phyloP scores from a whole-genome alignment of 1,140 invertebrate genomes.

The Drosophila suzukii region DNA sequence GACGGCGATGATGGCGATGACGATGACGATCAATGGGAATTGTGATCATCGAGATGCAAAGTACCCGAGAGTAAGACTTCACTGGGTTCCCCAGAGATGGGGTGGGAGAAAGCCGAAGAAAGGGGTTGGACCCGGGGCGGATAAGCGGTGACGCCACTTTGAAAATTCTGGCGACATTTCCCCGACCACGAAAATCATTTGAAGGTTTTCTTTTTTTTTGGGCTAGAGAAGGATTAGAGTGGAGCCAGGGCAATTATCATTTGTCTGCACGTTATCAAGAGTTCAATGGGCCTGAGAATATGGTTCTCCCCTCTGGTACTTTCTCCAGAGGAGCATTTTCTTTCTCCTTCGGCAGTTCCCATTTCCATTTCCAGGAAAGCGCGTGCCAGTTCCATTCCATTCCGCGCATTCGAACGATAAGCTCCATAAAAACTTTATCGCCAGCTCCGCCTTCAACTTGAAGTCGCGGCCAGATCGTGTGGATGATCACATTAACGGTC shows the following conservation, averaged over 20 bases:
- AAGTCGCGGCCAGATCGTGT: slow-evolving; percentile 62
- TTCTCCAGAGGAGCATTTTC: background rate
- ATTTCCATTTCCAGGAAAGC: slow-evolving; percentile 67
- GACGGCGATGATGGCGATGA: slow-evolving; percentile 43
- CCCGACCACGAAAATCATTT: slow-evolving; percentile 6
- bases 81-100: slow-evolving; percentile 19
- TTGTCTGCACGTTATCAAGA: slow-evolving; percentile 70
- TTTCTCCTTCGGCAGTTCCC: slow-evolving; percentile 33
- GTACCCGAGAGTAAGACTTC: slow-evolving; percentile 41
- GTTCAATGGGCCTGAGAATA: slow-evolving; percentile 24
- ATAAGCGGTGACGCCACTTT: slow-evolving; percentile 74
- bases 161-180: slow-evolving; percentile 72
- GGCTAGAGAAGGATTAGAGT: slow-evolving; percentile 60
- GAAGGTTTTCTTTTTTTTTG: slow-evolving; percentile 3
- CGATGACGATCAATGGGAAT: slow-evolving; percentile 74
- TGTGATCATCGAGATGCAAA: slow-evolving; percentile 70
- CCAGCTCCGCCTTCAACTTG: slow-evolving; percentile 21
- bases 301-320: slow-evolving; percentile 9
- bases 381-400: slow-evolving; percentile 64
- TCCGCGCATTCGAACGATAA: slow-evolving; percentile 53
- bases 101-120: slow-evolving; percentile 36
- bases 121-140: slow-evolving; percentile 18
- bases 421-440: slow-evolving; percentile 75
- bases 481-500: slow-evolving; percentile 81
- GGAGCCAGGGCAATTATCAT: slow-evolving; percentile 80